phyloP scores from a whole-genome alignment of 1,140 invertebrate genomes.

The Dermatophagoides farinae region DNA sequence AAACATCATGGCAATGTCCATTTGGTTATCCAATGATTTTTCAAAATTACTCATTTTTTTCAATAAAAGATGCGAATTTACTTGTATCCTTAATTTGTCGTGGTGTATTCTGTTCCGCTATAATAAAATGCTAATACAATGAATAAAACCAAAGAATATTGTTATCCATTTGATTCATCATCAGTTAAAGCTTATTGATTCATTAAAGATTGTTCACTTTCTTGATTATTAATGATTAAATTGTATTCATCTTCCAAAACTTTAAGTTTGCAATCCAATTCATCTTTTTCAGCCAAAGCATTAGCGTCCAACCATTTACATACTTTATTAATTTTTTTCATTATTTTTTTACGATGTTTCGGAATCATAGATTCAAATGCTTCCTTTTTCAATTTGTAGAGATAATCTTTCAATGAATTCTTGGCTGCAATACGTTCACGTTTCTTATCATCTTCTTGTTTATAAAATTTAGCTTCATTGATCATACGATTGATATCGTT shows the following conservation, averaged over 20 bases:
- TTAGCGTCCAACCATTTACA: conserved; percentile 87
- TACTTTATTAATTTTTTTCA: conserved; percentile 73
- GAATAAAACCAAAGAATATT: too few relatives aligned
- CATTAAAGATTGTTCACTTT: too few relatives aligned
- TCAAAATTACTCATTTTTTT: too few relatives aligned
- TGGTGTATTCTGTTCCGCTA: too few relatives aligned
- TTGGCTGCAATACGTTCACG: conserved; percentile 47
- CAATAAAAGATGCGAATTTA: too few relatives aligned
- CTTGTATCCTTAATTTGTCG: too few relatives aligned
- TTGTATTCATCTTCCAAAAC: conserved; percentile 24
- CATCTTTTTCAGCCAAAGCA: conserved; percentile 62
- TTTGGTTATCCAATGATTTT: too few relatives aligned
- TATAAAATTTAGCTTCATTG: conserved; percentile 88
- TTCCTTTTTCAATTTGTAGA: too few relatives aligned
- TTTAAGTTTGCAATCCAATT: conserved; percentile 80
- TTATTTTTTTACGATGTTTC: conserved; percentile 57
- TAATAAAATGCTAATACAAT: too few relatives aligned
- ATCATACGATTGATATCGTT: conserved; percentile 96
- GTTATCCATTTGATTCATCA: too few relatives aligned
- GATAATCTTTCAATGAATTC: conserved; percentile 37
- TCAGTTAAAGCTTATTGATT: conserved; percentile 28
- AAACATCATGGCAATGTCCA: too few relatives aligned
- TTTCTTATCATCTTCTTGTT: conserved; percentile 71
- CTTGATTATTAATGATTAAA: conserved; percentile 32
- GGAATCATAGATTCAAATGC: conserved; percentile 38